Conservation (phyloP, 2,888 invertebrate genomes). For the Oasisia sp. region DNA sequence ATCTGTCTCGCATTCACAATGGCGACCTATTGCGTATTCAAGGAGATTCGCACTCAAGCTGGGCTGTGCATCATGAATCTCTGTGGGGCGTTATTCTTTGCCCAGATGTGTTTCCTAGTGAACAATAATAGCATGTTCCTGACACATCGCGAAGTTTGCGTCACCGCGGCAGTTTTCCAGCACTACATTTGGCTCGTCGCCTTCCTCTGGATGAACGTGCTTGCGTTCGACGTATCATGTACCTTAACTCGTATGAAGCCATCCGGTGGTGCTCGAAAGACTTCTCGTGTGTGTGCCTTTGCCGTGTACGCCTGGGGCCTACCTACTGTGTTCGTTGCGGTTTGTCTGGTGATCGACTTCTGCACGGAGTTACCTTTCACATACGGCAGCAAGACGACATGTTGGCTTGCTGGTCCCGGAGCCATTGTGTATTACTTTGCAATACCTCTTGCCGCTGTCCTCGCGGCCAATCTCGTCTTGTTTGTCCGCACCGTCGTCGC, state of each 20-base stretch:
- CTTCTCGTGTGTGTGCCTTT: neutral
- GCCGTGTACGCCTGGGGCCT: neutral
- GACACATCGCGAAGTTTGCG: neutral
- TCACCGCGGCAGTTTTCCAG: neutral
- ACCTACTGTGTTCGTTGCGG: neutral
- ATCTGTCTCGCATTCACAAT: neutral
- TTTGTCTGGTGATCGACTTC: neutral
- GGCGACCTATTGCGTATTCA: neutral
- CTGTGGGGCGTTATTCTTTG: neutral
- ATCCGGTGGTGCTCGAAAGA: neutral
- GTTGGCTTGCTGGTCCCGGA: neutral
- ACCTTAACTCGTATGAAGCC: neutral
- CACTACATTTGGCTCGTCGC: neutral
- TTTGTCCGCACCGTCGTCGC: neutral
- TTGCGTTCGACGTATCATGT: neutral
- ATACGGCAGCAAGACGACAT: neutral
- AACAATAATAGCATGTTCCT: neutral
- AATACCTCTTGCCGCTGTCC: neutral
- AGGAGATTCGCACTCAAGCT: neutral
- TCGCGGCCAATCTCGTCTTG: neutral
- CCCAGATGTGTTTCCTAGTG: neutral
- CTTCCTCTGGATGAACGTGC: neutral
- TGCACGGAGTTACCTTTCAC: neutral
- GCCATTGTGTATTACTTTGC: neutral
- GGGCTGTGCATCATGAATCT: neutral